Conservation (phyloP, 2,113 vertebrate species). For the Chinchilla lanigera region DNA sequence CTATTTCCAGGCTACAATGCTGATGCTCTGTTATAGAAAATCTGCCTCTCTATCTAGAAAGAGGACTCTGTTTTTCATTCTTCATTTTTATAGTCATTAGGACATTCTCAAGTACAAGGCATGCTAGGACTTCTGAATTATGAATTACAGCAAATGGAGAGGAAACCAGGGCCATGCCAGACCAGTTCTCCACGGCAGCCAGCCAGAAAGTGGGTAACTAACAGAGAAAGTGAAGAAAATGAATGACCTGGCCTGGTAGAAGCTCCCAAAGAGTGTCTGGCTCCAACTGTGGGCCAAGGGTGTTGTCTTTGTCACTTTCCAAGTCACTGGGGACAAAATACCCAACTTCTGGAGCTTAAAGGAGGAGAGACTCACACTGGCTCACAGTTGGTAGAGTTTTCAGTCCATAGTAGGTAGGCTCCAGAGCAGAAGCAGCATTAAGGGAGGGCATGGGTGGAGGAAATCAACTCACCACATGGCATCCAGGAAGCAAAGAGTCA, state of each 20-base stretch:
- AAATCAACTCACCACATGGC: not conserved
- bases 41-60: not conserved
- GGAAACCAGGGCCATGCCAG: not conserved
- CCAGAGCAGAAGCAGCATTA: not conserved
- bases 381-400: not conserved
- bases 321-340: not conserved
- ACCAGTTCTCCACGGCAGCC: not conserved
- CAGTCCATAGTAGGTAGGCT: not conserved
- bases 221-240: not conserved
- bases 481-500: not conserved
- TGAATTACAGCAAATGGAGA: not conserved
- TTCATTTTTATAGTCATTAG: not conserved
- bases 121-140: not conserved
- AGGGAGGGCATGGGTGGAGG: not conserved
- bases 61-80: not conserved
- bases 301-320: not conserved
- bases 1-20: not conserved
- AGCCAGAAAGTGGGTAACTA: not conserved
- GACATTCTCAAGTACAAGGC: not conserved
- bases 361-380: not conserved
- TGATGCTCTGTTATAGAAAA: not conserved
- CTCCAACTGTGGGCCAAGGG: not conserved
- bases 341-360: not conserved
- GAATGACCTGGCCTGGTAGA: not conserved
- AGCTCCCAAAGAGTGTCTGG: not conserved